Base-by-base conservation (phyloP, 2,888 invertebrate species). In the Athrips mouffetella region DNA sequence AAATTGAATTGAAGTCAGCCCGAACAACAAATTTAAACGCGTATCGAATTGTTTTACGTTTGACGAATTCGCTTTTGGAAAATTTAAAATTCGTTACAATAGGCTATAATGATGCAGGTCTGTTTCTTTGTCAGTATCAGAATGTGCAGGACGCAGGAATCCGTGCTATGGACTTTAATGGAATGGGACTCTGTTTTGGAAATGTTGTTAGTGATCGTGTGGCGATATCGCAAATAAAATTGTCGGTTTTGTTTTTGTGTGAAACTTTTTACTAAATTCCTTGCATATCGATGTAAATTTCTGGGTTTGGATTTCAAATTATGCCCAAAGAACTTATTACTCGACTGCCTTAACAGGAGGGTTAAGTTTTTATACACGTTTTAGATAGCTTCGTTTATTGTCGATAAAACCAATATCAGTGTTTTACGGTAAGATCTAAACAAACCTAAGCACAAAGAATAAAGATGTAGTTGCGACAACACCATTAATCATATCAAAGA, bases 21-120 rank as follows among this genome's bases (percentile, higher is more conserved):
- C 80, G 67, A 82, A 86, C 85, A 84, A 86, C 87, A 83, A 85
- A 87, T 82, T 83, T 79, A 72, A 85, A 87, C 81, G 87, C 88
- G 88, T 88, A 85, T 88, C 88, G 87, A 88, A 88, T 88, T 88
- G 87, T 88, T 88, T 88, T 87, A 88, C 83, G 82, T 84, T 86
- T 86, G 85, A 82, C 85, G 86, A 82, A 82, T 84, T 85, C 85
- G 78, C 79, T 81, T 84, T 86, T 84, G 62, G 72, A 76, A 87
- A 84, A 79, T 83, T 84, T 82, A 61, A 76, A 84, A 85, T 80
- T 80, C 70, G 76, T 65, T 73, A 84, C 88, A 87, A 88, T 88
- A 86, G 87, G 71, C 73, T 68, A 84, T 88, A 87, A 88, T 86
- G 86, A 88, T 78, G 83, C 81, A 76, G 82, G 75, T 66, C 72